phyloP scores from a whole-genome alignment of 2,888 invertebrate species.

The Pomacea canaliculata region DNA sequence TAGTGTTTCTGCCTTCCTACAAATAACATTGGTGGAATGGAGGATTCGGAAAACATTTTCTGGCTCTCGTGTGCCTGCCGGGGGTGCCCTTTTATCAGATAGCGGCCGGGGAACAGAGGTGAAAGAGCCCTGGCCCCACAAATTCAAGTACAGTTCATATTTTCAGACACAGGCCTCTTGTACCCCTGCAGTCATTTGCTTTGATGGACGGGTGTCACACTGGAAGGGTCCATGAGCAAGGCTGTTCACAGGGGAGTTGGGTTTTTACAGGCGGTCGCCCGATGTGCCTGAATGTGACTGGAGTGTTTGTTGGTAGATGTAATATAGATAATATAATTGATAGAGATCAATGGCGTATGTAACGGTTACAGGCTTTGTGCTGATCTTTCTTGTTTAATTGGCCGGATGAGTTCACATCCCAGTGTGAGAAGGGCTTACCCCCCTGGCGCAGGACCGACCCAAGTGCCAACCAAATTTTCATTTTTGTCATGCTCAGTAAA shows the following conservation, averaged over 20 bases:
- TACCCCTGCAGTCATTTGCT: slow-evolving; percentile 60
- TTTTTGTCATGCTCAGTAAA: slow-evolving; percentile 65
- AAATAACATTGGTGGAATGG: slow-evolving; percentile 14
- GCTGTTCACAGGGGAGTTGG: slow-evolving; percentile 30
- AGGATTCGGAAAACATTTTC: slow-evolving; percentile 9
- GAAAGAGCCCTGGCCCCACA: slow-evolving; percentile 34
- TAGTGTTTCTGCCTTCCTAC: slow-evolving; percentile 8
- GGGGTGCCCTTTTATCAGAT: slow-evolving; percentile 27
- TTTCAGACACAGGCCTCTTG: slow-evolving; percentile 41
- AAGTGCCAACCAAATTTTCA: slow-evolving; percentile 63
- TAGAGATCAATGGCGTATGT: background rate
- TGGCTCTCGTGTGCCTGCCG: slow-evolving; percentile 11
- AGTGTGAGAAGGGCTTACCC: slow-evolving; percentile 9
- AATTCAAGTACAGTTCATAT: slow-evolving; percentile 42
- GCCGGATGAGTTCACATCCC: background rate
- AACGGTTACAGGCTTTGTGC: too few species aligned
- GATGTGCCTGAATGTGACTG: too few species aligned
- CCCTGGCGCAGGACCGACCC: slow-evolving; percentile 42
- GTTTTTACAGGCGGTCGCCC: slow-evolving; percentile 1
- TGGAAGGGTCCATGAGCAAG: slow-evolving; percentile 48
- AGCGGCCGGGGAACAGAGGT: slow-evolving; percentile 26
- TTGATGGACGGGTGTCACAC: slow-evolving; percentile 67
- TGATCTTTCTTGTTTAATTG: too few species aligned
- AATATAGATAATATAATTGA: background rate
- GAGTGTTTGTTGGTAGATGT: too few species aligned